Evolutionary conservation across 1,140 invertebrate genomes (phyloP).

Genomic region (Zaprionus africanus): DNA sequence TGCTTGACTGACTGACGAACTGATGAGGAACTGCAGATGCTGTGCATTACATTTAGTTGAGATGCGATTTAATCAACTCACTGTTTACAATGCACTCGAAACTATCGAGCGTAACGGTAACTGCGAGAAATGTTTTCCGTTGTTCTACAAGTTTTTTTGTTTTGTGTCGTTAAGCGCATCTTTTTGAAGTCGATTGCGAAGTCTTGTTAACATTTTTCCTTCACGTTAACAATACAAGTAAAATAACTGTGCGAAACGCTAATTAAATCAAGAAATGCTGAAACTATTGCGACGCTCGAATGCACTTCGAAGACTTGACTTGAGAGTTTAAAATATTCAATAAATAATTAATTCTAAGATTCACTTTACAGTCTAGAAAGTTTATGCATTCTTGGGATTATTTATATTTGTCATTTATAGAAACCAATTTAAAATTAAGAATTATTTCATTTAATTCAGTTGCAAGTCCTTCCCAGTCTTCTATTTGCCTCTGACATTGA

Average conservation of each 20-base stretch:
- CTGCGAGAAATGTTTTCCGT: slow-evolving; percentile 1
- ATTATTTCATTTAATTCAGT: accelerated
- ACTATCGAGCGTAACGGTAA: background rate
- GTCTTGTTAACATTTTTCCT: slow-evolving; percentile 28
- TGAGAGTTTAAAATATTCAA: background rate
- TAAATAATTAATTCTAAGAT: no score
- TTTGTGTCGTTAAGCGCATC: background rate
- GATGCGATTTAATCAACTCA: slow-evolving; percentile 33
- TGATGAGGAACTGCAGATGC: slow-evolving; percentile 14
- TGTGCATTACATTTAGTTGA: slow-evolving; percentile 21
- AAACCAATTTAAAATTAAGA: background rate
- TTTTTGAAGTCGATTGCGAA: background rate
- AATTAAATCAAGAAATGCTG: slow-evolving; percentile 24
- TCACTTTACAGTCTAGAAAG: no score
- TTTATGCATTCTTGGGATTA: no score
- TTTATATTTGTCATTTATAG: background rate
- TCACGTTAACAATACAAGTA: slow-evolving; percentile 10
- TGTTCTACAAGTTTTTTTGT: background rate
- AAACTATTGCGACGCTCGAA: slow-evolving; percentile 1
- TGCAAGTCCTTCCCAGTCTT: background rate
- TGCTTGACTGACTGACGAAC: slow-evolving; percentile 8
- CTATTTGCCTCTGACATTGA: background rate
- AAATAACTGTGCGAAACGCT: slow-evolving; percentile 23
- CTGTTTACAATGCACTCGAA: slow-evolving; percentile 18
- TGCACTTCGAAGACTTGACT: background rate